phyloP scores from a whole-genome alignment of 2,888 invertebrate species.

The Labia minor region DNA sequence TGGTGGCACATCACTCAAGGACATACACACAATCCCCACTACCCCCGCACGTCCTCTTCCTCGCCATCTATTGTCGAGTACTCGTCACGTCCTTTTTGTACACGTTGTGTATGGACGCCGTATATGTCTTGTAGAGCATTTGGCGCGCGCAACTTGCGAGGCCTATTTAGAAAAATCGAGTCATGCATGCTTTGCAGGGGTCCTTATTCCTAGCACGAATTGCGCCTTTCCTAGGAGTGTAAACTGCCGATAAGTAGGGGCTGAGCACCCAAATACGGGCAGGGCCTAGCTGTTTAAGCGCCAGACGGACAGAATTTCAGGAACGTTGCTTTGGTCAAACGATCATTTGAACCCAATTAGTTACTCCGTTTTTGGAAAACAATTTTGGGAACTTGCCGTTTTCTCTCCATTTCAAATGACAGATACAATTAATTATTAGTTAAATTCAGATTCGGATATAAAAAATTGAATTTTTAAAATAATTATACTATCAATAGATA shows the following conservation, averaged over 20 bases:
- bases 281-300: background rate
- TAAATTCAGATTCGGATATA: too few species aligned
- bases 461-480: too few species aligned
- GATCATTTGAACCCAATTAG: background rate
- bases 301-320: background rate
- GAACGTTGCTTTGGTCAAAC: background rate
- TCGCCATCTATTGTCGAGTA: background rate
- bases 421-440: too few species aligned
- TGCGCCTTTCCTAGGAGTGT: background rate
- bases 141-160: background rate
- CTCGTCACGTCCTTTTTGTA: background rate
- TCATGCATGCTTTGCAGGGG: too few species aligned
- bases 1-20: constrained; percentile 9
- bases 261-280: background rate
- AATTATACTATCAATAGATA: too few species aligned
- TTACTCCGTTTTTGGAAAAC: background rate
- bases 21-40: background rate
- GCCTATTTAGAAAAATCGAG: too few species aligned
- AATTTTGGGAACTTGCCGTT: background rate
- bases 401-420: too few species aligned
- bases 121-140: background rate
- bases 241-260: background rate
- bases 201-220: background rate
- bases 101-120: background rate
- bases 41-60: background rate